Evolutionary conservation across 2,797 vertebrate genomes (phyloP).

Genomic region (Linurgus olivaceus): DNA sequence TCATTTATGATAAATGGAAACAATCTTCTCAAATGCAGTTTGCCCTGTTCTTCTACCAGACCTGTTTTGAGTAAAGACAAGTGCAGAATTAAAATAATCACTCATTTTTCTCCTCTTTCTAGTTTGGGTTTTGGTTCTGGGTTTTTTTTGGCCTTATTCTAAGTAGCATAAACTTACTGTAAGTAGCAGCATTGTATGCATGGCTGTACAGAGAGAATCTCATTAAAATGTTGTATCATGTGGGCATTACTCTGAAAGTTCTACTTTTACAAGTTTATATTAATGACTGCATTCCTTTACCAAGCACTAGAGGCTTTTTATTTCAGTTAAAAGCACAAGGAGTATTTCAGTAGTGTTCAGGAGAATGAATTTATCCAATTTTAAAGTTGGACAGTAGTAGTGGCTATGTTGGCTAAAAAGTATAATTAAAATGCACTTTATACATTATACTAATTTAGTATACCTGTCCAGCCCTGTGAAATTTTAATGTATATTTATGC

Average conservation of each 20-base stretch:
- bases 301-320: neutral
- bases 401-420: neutral
- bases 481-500: neutral
- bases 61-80: neutral
- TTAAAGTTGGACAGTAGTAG: neutral
- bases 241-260: neutral
- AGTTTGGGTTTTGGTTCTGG: neutral
- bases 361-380: neutral
- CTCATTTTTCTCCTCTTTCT: neutral
- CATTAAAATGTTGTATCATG: neutral
- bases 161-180: neutral
- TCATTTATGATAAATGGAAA: slow-evolving; percentile 8
- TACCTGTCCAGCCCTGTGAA: neutral
- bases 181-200: neutral
- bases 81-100: neutral
- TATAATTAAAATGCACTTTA: neutral
- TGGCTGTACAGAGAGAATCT: neutral
- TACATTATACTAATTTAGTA: neutral
- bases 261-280: neutral
- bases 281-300: neutral
- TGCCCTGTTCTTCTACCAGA: neutral
- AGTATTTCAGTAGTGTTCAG: neutral
- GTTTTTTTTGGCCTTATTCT: neutral
- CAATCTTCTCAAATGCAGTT: neutral
- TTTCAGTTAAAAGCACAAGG: neutral